Evolutionary conservation across 2,888 invertebrate genomes (phyloP).

Genomic region (Caenorhabditis sp.): DNA sequence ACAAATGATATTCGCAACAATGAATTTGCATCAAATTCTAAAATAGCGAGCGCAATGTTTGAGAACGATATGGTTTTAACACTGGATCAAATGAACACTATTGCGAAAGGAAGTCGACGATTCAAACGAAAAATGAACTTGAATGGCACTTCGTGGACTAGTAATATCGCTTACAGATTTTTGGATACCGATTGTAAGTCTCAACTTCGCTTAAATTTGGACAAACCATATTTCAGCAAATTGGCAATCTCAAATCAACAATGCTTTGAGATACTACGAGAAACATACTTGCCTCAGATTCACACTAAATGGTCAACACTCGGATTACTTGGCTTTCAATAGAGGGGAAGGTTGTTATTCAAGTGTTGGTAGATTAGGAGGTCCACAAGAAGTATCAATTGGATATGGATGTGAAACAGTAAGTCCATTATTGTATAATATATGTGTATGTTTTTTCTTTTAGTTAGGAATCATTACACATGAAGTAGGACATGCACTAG

Average conservation of each 20-base stretch:
- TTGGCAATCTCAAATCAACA: constrained; percentile 55
- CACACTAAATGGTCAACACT: constrained; percentile 33
- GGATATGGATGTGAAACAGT: constrained; percentile 58
- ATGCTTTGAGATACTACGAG: constrained; percentile 56
- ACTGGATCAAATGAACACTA: constrained; percentile 38
- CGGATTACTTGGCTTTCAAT: constrained; percentile 48
- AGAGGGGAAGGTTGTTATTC: constrained; percentile 59
- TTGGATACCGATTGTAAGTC: constrained; percentile 43
- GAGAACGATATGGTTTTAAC: constrained; percentile 46
- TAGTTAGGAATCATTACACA: constrained; percentile 57
- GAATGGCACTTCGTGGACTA: constrained; percentile 40
- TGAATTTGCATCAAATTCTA: constrained; percentile 37
- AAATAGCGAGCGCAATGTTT: constrained; percentile 41
- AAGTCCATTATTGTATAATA: background rate
- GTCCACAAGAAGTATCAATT: constrained; percentile 54
- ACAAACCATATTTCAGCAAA: constrained; percentile 22
- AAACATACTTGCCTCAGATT: constrained; percentile 63
- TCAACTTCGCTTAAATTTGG: background rate
- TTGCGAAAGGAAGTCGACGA: constrained; percentile 19
- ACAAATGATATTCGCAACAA: constrained; percentile 22
- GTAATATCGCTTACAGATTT: constrained; percentile 45
- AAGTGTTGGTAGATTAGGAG: constrained; percentile 54
- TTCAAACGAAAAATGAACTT: constrained; percentile 35
- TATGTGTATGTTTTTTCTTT: background rate
- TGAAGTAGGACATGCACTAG: constrained; percentile 57